Evolutionary conservation across 1,140 invertebrate species (phyloP).

Genomic region (Rhopalosiphum padi): DNA sequence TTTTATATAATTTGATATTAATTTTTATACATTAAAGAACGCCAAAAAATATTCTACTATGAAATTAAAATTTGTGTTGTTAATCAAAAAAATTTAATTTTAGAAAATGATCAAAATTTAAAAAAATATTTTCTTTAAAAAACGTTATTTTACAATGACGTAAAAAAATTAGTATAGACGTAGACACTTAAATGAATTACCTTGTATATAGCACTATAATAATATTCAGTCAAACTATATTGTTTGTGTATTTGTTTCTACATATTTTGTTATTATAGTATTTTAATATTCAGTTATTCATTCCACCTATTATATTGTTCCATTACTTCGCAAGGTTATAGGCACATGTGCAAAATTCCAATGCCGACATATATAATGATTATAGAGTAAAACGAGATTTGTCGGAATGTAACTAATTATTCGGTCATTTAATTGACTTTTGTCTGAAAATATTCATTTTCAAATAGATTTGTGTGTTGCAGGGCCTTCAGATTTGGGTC

Average conservation of each 20-base stretch:
- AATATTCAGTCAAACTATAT: neutral
- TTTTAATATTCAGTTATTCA: slow-evolving; percentile 20
- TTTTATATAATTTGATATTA: too few species aligned
- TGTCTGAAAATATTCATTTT: slow-evolving; percentile 24
- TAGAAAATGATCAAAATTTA: too few species aligned
- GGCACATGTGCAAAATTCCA: neutral
- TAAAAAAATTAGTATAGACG: neutral
- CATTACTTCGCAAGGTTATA: neutral
- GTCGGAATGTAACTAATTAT: slow-evolving; percentile 40
- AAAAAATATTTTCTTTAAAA: too few species aligned
- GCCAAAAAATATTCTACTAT: too few species aligned
- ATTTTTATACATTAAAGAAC: too few species aligned
- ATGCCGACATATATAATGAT: slow-evolving; percentile 20
- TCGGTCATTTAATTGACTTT: slow-evolving; percentile 5
- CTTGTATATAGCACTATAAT: neutral
- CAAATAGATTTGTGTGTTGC: neutral
- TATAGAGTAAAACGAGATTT: slow-evolving; percentile 38
- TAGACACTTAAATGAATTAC: neutral
- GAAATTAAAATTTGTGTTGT: neutral
- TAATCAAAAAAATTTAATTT: neutral
- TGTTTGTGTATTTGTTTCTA: neutral
- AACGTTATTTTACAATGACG: too few species aligned
- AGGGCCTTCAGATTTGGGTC: neutral
- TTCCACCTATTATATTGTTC: neutral
- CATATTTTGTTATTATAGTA: slow-evolving; percentile 10